These are phyloP conservation scores for Fistularia commersonii DNA, from an alignment of 2,797 vertebrate genomes.

Conservation along the genomic window DNA sequence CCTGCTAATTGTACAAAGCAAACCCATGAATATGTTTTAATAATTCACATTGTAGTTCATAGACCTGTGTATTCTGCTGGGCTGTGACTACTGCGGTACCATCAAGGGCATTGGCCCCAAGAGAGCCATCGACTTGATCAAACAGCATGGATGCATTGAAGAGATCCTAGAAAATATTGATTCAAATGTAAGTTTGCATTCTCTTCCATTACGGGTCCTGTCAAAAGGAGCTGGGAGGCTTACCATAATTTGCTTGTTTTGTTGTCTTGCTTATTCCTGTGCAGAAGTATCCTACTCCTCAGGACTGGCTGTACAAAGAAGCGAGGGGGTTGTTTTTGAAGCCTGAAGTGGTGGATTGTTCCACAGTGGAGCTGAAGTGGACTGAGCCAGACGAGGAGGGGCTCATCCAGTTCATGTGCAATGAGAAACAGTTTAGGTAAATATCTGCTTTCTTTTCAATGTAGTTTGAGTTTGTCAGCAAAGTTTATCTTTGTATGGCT, in stretches of 20 bases:
- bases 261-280: constrained; percentile 2
- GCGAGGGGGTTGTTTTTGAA: constrained; percentile 87
- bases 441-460: not conserved
- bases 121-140: constrained; percentile 92
- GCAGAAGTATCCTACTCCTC: constrained; percentile 86
- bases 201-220: too few species aligned
- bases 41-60: constrained; percentile 78
- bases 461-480: not conserved
- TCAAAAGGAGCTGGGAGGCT: not conserved
- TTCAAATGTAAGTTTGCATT: constrained; percentile 60
- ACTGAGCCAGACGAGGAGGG: constrained; percentile 84
- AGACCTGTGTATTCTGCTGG: constrained; percentile 94
- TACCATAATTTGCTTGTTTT: not conserved
- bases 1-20: too few species aligned
- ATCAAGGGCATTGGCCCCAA: constrained; percentile 96
- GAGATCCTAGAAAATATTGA: constrained; percentile 90
- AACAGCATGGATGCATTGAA: constrained; percentile 88
- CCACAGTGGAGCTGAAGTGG: constrained; percentile 87
- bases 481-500: not conserved
- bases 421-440: constrained; percentile 91
- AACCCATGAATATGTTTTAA: not conserved
- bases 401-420: constrained; percentile 87
- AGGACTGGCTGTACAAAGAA: constrained; percentile 92
- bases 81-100: constrained; percentile 96
- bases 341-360: constrained; percentile 85